Base-by-base conservation (phyloP, 2,888 invertebrate genomes). In the Sarcophaga subvicina region DNA sequence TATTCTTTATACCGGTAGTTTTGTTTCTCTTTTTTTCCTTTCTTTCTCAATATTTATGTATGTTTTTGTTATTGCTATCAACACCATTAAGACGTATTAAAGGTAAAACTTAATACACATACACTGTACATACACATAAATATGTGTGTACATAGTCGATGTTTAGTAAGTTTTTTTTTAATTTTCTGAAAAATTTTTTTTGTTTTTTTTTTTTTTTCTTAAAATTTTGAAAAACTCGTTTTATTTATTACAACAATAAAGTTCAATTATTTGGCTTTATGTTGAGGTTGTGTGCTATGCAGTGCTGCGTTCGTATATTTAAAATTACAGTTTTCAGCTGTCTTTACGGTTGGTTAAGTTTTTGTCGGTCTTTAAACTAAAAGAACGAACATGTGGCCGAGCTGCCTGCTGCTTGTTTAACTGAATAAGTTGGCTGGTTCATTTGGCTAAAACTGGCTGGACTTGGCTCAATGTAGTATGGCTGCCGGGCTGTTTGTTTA, bases 261-360 rank as follows among this genome's bases (percentile, higher is more conserved):
- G 84, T 87, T 87, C 87, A 87, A 87, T 84, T 84, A 78, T 87
- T 83, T 79, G 54, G 59, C 45, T 54, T 54, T 54, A 17, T 54
- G 78, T 84, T 84, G 64, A 75, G 22, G 66, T 71, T 86, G 73
- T 67, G 4, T 12, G 12, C 14, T 4, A 4, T 54, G 54, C 12
- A 17, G 17, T 54, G 54, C 54, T 54, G 10, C 37, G 37, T 37
- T 37, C 37, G 37, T 37, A 37, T 17, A 17, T 17, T 87, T 81
- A 54, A 78, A 75, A 78, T 86, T 87, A 84, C 84, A 81, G 81
- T 84, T 84, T 87, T 87, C 84, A 87, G 84, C 87, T 84, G 87
- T 81, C 81, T 84, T 84, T 79, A 81, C 79, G 87, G 78, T 81
- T 81, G 81, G 84, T 47, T 84, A 76, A 87, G 78, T 87, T 84